Percentiles rank a stretch among this genome's conserved stretches.
Conservation (phyloP, 2,113 vertebrate species). For the Mionectes macconnelli region DNA sequence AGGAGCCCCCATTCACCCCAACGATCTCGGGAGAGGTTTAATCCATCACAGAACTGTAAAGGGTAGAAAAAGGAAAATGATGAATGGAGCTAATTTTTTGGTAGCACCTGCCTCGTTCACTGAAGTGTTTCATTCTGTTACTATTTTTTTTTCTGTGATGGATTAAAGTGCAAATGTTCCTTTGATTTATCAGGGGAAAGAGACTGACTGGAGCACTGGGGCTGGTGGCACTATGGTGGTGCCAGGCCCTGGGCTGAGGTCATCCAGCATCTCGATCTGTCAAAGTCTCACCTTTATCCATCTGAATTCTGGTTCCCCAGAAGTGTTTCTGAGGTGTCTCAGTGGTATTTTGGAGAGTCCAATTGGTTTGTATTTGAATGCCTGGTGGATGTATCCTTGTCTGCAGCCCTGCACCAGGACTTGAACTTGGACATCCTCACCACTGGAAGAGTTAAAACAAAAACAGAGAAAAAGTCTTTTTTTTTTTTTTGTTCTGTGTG, state of each 20-base stretch:
- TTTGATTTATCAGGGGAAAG: neutral
- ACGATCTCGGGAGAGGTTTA: neutral
- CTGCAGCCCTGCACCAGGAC: neutral
- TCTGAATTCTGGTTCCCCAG: neutral
- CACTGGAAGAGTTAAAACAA: neutral
- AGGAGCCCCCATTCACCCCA: neutral
- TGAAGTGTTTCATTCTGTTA: neutral
- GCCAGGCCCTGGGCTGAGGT: neutral
- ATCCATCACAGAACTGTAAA: neutral
- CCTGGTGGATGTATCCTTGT: accelerated
- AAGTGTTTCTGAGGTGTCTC: neutral
- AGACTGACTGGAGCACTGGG: neutral
- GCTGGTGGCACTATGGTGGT: neutral
- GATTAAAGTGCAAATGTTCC: neutral
- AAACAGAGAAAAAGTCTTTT: neutral
- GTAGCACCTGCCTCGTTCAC: neutral
- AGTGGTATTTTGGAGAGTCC: accelerated
- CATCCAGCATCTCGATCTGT: accelerated
- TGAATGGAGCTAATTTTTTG: neutral
- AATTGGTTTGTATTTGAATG: accelerated
- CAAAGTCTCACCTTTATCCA: neutral
- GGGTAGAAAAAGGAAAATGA: neutral
- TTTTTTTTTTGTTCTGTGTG: neutral
- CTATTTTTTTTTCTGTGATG: neutral
- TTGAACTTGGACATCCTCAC: neutral